Evolutionary conservation across 2,888 invertebrate genomes (phyloP).

Genomic region (Sacculina carcini): DNA sequence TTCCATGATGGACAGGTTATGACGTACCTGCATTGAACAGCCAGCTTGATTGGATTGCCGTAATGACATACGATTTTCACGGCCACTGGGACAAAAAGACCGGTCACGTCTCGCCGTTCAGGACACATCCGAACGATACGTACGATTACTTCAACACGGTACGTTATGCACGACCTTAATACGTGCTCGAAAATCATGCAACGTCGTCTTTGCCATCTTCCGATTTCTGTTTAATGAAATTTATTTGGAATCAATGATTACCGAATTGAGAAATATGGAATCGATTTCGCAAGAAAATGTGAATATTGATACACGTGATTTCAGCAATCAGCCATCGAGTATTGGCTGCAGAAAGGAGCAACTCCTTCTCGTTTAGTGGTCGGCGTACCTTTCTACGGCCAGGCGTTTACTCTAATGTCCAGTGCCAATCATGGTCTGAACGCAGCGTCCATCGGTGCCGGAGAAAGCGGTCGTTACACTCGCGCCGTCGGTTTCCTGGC

Average conservation of each 20-base stretch:
- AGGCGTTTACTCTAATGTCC: conserved; percentile 43
- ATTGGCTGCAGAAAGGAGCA: conserved; percentile 65
- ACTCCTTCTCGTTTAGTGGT: conserved; percentile 53
- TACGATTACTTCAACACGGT: conserved; percentile 55
- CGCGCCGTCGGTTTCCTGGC: conserved; percentile 59
- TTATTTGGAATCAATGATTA: too few species aligned
- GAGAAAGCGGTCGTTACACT: conserved; percentile 59
- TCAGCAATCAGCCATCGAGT: conserved; percentile 59
- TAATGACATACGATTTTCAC: conserved; percentile 77
- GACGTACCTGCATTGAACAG: conserved; percentile 46
- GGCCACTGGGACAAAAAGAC: conserved; percentile 80
- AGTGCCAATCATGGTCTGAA: conserved; percentile 37
- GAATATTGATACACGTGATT: too few species aligned
- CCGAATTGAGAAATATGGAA: too few species aligned
- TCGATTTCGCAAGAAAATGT: too few species aligned
- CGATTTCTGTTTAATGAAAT: too few species aligned
- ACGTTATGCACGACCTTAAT: too few species aligned
- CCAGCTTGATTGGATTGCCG: conserved; percentile 64
- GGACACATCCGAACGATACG: conserved; percentile 52
- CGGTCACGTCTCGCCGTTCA: conserved; percentile 63
- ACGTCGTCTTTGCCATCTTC: too few species aligned
- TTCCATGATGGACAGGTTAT: conserved; percentile 30
- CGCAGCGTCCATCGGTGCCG: conserved; percentile 45
- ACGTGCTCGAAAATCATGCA: too few species aligned
- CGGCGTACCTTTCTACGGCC: conserved; percentile 71